Evolutionary conservation across 2,797 vertebrate genomes (phyloP).

Genomic region (Anabas testudineus): DNA sequence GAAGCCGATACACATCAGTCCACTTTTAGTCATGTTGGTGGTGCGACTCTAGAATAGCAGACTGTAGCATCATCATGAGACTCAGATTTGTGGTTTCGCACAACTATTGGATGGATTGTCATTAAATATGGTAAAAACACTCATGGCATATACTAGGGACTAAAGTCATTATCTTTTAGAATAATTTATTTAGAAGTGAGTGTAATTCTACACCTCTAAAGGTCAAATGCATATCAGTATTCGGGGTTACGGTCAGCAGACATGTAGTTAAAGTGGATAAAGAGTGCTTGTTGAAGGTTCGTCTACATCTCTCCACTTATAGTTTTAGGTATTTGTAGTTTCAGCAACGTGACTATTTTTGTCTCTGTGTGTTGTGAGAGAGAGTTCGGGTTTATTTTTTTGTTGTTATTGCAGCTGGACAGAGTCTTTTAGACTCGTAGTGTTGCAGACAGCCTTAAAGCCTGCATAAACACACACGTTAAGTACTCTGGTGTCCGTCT

Average conservation of each 20-base stretch:
- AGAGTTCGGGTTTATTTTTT: conserved; percentile 29
- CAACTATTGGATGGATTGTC: not conserved
- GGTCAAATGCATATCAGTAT: not conserved
- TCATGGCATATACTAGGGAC: too few relatives aligned
- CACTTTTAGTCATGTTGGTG: too few relatives aligned
- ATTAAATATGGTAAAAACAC: too few relatives aligned
- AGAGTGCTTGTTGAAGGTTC: not conserved
- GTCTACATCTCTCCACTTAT: not conserved
- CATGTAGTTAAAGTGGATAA: not conserved
- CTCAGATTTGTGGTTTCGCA: not conserved
- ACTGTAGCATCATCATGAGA: too few relatives aligned
- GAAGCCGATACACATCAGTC: too few relatives aligned
- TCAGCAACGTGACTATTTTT: conserved; percentile 33
- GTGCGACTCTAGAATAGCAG: not conserved
- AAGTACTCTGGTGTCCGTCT: not conserved
- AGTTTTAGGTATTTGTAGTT: conserved; percentile 23
- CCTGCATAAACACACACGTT: not conserved
- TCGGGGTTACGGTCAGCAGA: not conserved
- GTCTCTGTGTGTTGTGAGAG: conserved; percentile 26
- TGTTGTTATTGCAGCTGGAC: conserved; percentile 61
- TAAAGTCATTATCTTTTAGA: too few relatives aligned
- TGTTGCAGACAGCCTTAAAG: conserved; percentile 1
- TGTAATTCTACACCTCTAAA: not conserved
- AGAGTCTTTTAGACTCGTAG: conserved; percentile 18
- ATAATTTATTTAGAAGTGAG: too few relatives aligned